Base-by-base conservation (phyloP, 2,113 vertebrate genomes). In the Myotis brandtii region DNA sequence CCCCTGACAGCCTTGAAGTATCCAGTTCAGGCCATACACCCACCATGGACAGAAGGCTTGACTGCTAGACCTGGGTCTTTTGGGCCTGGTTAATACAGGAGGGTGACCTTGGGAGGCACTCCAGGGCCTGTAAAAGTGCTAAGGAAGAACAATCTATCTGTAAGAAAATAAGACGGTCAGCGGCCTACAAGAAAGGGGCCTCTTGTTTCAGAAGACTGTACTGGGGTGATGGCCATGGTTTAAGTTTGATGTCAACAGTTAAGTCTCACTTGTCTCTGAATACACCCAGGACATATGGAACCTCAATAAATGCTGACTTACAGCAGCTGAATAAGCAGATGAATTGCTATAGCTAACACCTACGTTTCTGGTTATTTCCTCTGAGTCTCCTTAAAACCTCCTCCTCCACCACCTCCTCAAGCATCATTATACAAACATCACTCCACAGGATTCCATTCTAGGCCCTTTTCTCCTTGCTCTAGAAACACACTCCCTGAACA, bases 211-310 rank as follows among this genome's bases (percentile, higher is more conserved):
- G 81, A 95, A 89, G 73, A 25, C 27, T 90, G 43, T 17, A 27
- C 10, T 73, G 8, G 14, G 50, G 81, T 73, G 32, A 62, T 27
- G 50, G 62, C 37, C 82, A 73, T 52, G 48, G 14, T 89, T 48
- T 77, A 40, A 88, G 62, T 91, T 43, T 91, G n/a, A 91, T 40
- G 80, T 82, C 77, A 84, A 72, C 14, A 7, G 86, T 89, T 56
- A 89, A 85, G 50, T 83, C 37, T 96, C 67, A 40, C 25, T 69
- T 93, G 54, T 86, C 89, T 96, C 82, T 89, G 62, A 86, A 91
- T 46, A 62, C 0, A 70, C 23, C 20, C 69, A 95, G 69, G 56
- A 25, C 37, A 87, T 32, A 72, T 12, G 32, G 46, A 21, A 46
- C 56, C 14, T 66, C 73, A 48, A 21, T 46, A 37, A 86, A 62